Evolutionary conservation across 1,140 invertebrate genomes (phyloP).

Genomic region (Mamestra configurata): DNA sequence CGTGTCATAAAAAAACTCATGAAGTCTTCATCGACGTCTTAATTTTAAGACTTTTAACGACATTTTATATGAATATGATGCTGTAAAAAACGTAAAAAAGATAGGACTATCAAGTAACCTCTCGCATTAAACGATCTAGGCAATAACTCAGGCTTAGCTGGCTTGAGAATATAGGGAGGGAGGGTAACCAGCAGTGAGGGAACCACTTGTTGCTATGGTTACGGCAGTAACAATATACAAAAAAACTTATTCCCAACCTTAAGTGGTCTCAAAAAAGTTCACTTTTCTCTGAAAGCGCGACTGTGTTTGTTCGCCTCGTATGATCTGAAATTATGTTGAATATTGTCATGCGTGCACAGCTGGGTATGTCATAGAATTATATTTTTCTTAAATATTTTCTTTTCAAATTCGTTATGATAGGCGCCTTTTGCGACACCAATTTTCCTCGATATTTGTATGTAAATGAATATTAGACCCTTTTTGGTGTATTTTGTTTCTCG

Average conservation of each 20-base stretch:
- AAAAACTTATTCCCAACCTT: constrained; percentile 35
- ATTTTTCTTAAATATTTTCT: constrained; percentile 39
- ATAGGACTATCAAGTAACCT: constrained; percentile 62
- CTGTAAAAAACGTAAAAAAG: constrained; percentile 14
- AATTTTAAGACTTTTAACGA: background rate
- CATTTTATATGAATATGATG: background rate
- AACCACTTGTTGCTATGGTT: constrained; percentile 74
- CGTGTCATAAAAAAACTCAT: too few relatives aligned
- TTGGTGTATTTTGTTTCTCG: background rate
- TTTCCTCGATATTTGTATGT: background rate
- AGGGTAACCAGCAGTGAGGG: constrained; percentile 53
- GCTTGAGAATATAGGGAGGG: constrained; percentile 54
- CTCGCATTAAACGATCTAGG: constrained; percentile 64
- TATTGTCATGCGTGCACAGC: constrained; percentile 34
- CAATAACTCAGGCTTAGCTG: constrained; percentile 73
- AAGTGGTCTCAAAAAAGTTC: constrained; percentile 24
- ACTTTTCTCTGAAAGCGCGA: constrained; percentile 14
- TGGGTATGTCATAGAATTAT: constrained; percentile 42
- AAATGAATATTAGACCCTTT: background rate
- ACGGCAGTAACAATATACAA: constrained; percentile 48
- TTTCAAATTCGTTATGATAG: constrained; percentile 25
- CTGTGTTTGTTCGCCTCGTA: constrained; percentile 39
- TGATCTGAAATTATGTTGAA: constrained; percentile 48
- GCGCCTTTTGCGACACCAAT: background rate
- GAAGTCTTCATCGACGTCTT: background rate